Percentiles rank a stretch among this genome's conserved stretches.
Evolutionary conservation across 2,113 vertebrate genomes (phyloP).

Genomic region (Corvus hawaiiensis): DNA sequence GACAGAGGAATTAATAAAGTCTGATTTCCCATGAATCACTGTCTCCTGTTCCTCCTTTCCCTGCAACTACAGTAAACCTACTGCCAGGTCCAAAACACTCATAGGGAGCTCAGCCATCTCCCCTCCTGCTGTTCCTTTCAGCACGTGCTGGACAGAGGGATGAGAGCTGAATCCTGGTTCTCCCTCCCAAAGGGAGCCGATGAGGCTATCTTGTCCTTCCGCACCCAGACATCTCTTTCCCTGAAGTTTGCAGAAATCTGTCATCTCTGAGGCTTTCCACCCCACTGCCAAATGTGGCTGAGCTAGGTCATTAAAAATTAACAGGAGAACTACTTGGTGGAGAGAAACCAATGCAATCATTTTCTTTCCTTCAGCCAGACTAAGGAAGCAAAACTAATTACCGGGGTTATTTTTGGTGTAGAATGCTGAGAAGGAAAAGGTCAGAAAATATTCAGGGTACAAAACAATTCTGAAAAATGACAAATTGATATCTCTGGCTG

Average conservation of each 20-base stretch:
- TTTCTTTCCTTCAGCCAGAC: background rate
- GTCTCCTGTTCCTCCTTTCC: background rate
- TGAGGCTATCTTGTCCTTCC: background rate
- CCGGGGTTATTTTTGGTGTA: background rate
- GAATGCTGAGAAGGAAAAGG: background rate
- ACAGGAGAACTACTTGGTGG: background rate
- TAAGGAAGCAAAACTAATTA: background rate
- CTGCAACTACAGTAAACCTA: background rate
- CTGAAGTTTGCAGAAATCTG: background rate
- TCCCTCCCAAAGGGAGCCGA: accelerated
- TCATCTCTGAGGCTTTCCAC: background rate
- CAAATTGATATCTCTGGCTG: background rate
- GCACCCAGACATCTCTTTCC: background rate
- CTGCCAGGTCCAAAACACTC: background rate
- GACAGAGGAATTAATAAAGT: background rate
- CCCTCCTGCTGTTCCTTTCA: background rate
- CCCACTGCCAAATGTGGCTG: background rate
- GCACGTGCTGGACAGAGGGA: background rate
- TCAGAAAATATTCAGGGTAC: background rate
- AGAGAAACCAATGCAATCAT: background rate
- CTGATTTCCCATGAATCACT: background rate
- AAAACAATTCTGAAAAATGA: background rate
- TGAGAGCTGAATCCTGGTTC: background rate
- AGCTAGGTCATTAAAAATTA: background rate
- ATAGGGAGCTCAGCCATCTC: background rate